These are phyloP conservation scores for Pandemis heparana DNA, from an alignment of 2,888 invertebrate species.

Conservation along the genomic window DNA sequence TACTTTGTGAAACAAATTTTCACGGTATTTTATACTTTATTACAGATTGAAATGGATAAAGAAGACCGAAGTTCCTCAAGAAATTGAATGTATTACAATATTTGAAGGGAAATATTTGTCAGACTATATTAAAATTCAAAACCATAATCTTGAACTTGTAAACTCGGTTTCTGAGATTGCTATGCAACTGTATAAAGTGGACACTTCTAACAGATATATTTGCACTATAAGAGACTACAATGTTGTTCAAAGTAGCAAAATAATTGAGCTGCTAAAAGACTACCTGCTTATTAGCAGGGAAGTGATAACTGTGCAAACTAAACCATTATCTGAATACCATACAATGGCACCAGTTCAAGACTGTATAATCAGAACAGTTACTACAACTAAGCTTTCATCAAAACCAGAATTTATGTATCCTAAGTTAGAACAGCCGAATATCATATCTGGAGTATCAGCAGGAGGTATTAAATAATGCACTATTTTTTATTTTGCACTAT, in stretches of 20 bases:
- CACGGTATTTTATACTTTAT: slow-evolving; percentile 28
- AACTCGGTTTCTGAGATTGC: slow-evolving; percentile 65
- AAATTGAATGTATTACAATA: slow-evolving; percentile 66
- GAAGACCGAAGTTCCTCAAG: slow-evolving; percentile 51
- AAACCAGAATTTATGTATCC: slow-evolving; percentile 55
- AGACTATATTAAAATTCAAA: slow-evolving; percentile 60
- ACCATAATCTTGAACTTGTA: slow-evolving; percentile 56
- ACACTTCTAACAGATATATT: slow-evolving; percentile 59
- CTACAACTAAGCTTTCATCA: slow-evolving; percentile 52
- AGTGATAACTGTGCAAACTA: slow-evolving; percentile 68
- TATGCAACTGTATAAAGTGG: slow-evolving; percentile 64
- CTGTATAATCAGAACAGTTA: slow-evolving; percentile 65
- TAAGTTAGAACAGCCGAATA: slow-evolving; percentile 80
- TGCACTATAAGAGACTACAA: slow-evolving; percentile 72
- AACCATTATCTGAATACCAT: slow-evolving; percentile 74
- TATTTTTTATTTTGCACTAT: too few species aligned
- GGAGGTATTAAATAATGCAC: slow-evolving; percentile 66
- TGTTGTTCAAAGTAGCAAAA: slow-evolving; percentile 70
- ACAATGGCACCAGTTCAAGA: slow-evolving; percentile 53
- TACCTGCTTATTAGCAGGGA: slow-evolving; percentile 61
- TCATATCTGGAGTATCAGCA: slow-evolving; percentile 76
- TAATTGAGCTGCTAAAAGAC: slow-evolving; percentile 66
- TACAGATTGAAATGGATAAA: slow-evolving; percentile 69
- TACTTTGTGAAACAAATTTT: neutral
- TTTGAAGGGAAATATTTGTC: slow-evolving; percentile 75